Evolutionary conservation across 1,140 invertebrate genomes (phyloP).

Genomic region (Drosophila auraria): DNA sequence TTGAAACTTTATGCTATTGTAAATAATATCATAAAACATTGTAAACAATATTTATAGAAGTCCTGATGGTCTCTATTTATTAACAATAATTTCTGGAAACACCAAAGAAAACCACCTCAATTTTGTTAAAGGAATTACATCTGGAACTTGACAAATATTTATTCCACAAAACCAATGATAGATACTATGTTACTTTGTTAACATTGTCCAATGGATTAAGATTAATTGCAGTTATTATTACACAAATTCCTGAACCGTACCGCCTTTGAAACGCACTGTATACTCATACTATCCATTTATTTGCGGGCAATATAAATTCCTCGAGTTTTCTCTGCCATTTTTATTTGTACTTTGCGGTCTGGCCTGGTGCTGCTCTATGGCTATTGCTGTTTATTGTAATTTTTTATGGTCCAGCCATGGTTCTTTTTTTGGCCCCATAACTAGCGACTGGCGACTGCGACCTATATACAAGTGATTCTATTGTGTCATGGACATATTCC

Average conservation of each 20-base stretch:
- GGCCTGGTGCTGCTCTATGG: slow-evolving; percentile 20
- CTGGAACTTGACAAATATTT: neutral
- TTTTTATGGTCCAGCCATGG: slow-evolving; percentile 66
- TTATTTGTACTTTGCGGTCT: slow-evolving; percentile 67
- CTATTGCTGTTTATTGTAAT: slow-evolving; percentile 70
- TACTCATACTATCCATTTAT: slow-evolving; percentile 40
- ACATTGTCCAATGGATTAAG: neutral
- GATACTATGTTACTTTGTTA: neutral
- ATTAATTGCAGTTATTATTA: slow-evolving; percentile 15
- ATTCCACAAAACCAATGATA: neutral
- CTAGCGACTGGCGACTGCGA: slow-evolving; percentile 51
- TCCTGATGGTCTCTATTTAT: neutral
- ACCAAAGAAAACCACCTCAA: too few species aligned
- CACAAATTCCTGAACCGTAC: neutral
- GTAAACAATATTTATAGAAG: too few species aligned
- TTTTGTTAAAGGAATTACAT: neutral
- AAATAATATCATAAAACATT: too few species aligned
- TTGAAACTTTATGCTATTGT: too few species aligned
- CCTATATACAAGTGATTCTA: slow-evolving; percentile 54
- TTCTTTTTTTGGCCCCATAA: slow-evolving; percentile 62
- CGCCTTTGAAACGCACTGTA: slow-evolving; percentile 17
- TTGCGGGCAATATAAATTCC: slow-evolving; percentile 69
- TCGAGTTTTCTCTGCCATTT: slow-evolving; percentile 41
- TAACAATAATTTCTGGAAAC: neutral
- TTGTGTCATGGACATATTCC: slow-evolving; percentile 43